These are phyloP conservation scores for Phasia obesa DNA, from an alignment of 2,888 invertebrate genomes.

Conservation along the genomic window DNA sequence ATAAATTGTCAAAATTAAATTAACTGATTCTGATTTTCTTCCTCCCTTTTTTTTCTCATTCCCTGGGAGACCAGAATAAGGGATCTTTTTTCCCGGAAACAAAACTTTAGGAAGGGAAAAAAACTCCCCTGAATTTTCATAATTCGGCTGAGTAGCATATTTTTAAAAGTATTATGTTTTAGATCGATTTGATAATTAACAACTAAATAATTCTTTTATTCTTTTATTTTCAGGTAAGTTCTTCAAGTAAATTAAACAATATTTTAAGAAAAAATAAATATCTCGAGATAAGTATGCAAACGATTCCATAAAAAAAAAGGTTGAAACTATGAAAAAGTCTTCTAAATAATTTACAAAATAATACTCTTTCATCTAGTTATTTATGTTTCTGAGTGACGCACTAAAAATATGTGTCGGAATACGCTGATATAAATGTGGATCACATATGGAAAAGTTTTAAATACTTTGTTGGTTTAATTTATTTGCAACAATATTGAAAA, in stretches of 20 bases:
- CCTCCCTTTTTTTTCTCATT: too few species aligned
- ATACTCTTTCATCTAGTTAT: background rate
- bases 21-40: too few species aligned
- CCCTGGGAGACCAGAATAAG: too few species aligned
- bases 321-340: background rate
- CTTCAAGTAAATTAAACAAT: background rate
- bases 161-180: too few species aligned
- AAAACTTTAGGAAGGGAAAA: too few species aligned
- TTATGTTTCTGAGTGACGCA: too few species aligned
- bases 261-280: background rate
- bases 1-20: too few species aligned
- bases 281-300: conserved; percentile 16
- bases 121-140: too few species aligned
- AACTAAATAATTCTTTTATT: background rate
- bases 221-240: conserved; percentile 35
- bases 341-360: too few species aligned
- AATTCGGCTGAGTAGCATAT: too few species aligned
- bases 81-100: too few species aligned
- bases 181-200: background rate
- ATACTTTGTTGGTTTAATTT: conserved; percentile 6
- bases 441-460: background rate
- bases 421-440: background rate
- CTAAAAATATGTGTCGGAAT: background rate
- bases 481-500: conserved; percentile 31
- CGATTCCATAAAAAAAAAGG: background rate